Evolutionary conservation across 2,797 vertebrate genomes (phyloP).

Genomic region (Neosilurus mollespiculum): DNA sequence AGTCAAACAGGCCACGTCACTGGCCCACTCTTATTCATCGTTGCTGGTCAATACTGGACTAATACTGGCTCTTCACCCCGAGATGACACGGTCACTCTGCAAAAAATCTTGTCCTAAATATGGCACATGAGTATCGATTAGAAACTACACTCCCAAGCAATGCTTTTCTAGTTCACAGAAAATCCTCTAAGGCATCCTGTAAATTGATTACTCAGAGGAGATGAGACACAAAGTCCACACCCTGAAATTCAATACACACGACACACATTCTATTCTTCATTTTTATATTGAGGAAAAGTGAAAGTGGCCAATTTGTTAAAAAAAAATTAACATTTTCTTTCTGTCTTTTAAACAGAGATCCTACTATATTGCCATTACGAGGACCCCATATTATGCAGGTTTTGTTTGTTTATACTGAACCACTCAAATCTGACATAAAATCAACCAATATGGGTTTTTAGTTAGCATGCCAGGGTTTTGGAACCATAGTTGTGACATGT

Average conservation of each 20-base stretch:
- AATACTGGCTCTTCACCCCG: slow-evolving; percentile 4
- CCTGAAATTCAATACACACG: slow-evolving; percentile 12
- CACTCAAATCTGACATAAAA: too few species aligned
- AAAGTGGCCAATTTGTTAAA: slow-evolving; percentile 7
- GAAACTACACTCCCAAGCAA: not conserved
- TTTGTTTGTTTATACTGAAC: too few species aligned
- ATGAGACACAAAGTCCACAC: slow-evolving; percentile 17
- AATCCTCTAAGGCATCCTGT: slow-evolving; percentile 14
- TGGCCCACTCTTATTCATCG: slow-evolving; percentile 46
- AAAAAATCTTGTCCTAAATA: slow-evolving; percentile 9
- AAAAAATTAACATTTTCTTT: not conserved
- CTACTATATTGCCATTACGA: too few species aligned
- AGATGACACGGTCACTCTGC: slow-evolving; percentile 33
- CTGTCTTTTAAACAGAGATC: not conserved
- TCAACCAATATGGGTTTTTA: too few species aligned
- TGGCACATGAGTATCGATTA: slow-evolving; percentile 21
- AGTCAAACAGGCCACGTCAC: slow-evolving; percentile 49
- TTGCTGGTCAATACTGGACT: slow-evolving; percentile 46
- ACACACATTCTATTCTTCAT: not conserved
- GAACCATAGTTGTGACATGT: too few species aligned
- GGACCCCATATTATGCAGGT: too few species aligned
- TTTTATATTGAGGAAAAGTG: not conserved
- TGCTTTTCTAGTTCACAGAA: not conserved
- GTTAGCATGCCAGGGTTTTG: too few species aligned
- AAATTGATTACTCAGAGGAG: slow-evolving; percentile 30